Base-by-base conservation (phyloP, 2,888 invertebrate genomes). In the Chouioia cunea region DNA sequence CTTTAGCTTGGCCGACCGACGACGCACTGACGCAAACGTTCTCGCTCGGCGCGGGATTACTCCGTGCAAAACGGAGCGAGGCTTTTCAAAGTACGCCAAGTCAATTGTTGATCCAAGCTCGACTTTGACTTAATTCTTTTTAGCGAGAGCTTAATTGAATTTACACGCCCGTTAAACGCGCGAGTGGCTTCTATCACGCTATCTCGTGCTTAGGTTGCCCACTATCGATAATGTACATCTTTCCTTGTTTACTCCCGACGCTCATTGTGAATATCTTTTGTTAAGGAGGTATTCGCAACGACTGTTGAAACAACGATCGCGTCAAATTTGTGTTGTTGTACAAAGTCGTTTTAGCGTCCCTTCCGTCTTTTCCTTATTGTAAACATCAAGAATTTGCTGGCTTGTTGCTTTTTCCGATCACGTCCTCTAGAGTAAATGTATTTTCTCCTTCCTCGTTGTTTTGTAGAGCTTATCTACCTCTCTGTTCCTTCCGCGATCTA, bases 31-130 rank as follows among this genome's bases (percentile, higher is more conserved):
- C 44, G 44, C 10, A 12, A 10, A 10, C 36, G 14, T n/a, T 10
- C 22, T 20, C 53, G 36, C 47, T 16, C n/a, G n/a, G n/a, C n/a
- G n/a, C n/a, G 47, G 23, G 47, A 54, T 64, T 54, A 46, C 54
- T 10, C 27, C 20, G 20, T 6, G 36, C n/a, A n/a, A n/a, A 27
- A 47, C 14, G 12, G 4, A 53, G 53, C 43, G 44, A 53, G 53
- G 63, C 53, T 52, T n/a, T 50, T 43, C 22, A 52, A 52, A 52
- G 50, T 43, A 20, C 20, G 50, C 6, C 44, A 63, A 63, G 53
- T 44, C 63, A 63, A 63, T 63, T 63, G 63, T 52, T 53, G 44
- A 53, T 63, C 53, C 52, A 53, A 44, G 22, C 44, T 43, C 36
- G 6, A 36, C 36, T 10, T 36, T 12, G 36, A 1, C 12, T 36